Percentiles rank a stretch among this genome's conserved stretches.
Conservation (phyloP, 2,113 vertebrate genomes). For the Anthoscopus minutus region DNA sequence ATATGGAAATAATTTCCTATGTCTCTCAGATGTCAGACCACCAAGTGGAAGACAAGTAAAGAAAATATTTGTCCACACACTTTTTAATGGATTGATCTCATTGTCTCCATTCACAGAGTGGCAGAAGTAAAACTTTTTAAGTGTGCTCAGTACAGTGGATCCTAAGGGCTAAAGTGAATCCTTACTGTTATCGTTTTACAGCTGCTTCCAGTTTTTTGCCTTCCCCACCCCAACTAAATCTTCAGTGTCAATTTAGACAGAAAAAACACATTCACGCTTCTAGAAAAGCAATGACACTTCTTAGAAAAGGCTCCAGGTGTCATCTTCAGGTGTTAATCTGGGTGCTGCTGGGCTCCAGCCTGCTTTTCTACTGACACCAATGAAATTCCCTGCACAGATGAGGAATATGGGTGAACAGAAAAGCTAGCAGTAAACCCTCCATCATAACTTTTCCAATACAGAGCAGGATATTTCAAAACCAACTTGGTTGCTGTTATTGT, state of each 20-base stretch:
- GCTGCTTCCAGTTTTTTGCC: background rate
- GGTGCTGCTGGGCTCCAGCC: background rate
- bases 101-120: background rate
- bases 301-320: background rate
- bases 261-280: background rate
- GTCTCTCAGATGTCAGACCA: conserved; percentile 13
- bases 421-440: background rate
- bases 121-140: conserved; percentile 37
- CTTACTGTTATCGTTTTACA: background rate
- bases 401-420: background rate
- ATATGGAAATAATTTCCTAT: conserved; percentile 11
- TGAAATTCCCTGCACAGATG: background rate
- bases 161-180: background rate
- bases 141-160: background rate
- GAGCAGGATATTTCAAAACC: background rate
- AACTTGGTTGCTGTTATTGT: background rate
- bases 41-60: background rate
- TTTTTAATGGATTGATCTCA: conserved; percentile 7
- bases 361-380: background rate
- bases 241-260: background rate
- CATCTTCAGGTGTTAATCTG: background rate
- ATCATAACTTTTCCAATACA: background rate
- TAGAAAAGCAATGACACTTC: background rate
- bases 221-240: background rate
- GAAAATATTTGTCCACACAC: conserved; percentile 7